Conservation (phyloP, 2,888 invertebrate species). For the Lasius fuliginosus region DNA sequence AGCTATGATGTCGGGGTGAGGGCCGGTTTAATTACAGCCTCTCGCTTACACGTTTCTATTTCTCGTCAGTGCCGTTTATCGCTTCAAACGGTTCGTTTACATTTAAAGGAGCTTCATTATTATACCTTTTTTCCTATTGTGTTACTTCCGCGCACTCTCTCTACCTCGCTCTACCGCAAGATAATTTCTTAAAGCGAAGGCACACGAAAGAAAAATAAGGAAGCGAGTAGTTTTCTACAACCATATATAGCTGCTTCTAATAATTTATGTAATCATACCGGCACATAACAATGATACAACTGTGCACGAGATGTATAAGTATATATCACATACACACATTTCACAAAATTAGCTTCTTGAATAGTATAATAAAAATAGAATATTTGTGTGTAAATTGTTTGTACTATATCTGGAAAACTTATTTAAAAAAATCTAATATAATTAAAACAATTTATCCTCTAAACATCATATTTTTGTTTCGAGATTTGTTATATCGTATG, state of each 20-base stretch:
- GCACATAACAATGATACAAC: background rate
- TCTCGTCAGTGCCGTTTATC: constrained; percentile 65
- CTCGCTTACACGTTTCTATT: constrained; percentile 74
- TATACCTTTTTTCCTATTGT: constrained; percentile 46
- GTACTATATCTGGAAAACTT: background rate
- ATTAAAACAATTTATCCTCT: background rate
- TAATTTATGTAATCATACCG: constrained; percentile 11
- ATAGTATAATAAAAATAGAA: background rate
- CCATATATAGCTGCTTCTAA: constrained; percentile 18
- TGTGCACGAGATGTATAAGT: background rate
- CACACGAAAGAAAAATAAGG: constrained; percentile 18
- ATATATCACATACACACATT: background rate
- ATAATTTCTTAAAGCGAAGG: constrained; percentile 40
- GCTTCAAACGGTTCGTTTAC: constrained; percentile 60
- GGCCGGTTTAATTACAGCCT: constrained; percentile 69
- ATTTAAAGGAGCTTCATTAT: constrained; percentile 58
- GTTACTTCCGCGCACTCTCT: constrained; percentile 33
- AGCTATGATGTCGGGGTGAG: constrained; percentile 10
- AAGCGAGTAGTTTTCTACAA: constrained; percentile 17
- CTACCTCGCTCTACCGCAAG: background rate
- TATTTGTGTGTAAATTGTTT: background rate
- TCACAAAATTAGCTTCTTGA: constrained; percentile 1
- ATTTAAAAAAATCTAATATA: background rate
- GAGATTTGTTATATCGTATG: background rate
- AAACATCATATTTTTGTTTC: background rate